Base-by-base conservation (phyloP, 1,140 invertebrate species). In the Popillia japonica region DNA sequence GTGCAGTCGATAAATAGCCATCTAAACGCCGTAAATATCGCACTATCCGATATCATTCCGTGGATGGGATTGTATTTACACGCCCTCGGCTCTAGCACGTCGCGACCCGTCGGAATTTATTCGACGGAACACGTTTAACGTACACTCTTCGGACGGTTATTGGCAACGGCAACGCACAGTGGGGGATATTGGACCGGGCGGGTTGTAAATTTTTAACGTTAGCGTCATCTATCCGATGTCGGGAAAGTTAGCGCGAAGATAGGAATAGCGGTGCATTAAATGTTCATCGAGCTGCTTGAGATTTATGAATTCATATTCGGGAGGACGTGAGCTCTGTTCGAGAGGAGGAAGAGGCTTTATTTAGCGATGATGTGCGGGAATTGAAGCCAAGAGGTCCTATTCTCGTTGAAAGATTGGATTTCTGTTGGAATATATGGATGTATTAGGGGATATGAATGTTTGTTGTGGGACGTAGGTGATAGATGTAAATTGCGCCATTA, bases 101-200 rank as follows among this genome's bases (percentile, higher is more conserved):
- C n/a, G n/a, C n/a, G n/a, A n/a, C n/a, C 44, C 44, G 4, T 11
- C 3, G 44, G 44, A 48, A 48, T 48, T 48, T 48, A 48, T 48
- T n/a, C 44, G 44, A 4, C 44, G 44, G 44, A 48, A 14, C 11
- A n/a, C n/a, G 44, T n/a, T 48, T 48, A 48, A 48, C 11, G 17
- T 48, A 48, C 44, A 48, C 44, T 48, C 17, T 48, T 48, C 44
- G 44, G 44, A 48, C 44, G 17, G 44, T 48, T 48, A 48, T 48
- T 48, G 44, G 44, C 7, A 48, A 48, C 44, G 44, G 17, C 11
- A n/a, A 10, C 4, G 44, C 44, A 3, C 7, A n/a, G 44, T 48
- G 11, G 44, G 44, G 11, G 11, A 10, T 4, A 14, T 11, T 48
- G 17, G 11, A 48, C 44, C 41, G 44, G 11, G 7, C 1, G 44